Base-by-base conservation (phyloP, 2,113 vertebrate species). In the Clarias gariepinus region DNA sequence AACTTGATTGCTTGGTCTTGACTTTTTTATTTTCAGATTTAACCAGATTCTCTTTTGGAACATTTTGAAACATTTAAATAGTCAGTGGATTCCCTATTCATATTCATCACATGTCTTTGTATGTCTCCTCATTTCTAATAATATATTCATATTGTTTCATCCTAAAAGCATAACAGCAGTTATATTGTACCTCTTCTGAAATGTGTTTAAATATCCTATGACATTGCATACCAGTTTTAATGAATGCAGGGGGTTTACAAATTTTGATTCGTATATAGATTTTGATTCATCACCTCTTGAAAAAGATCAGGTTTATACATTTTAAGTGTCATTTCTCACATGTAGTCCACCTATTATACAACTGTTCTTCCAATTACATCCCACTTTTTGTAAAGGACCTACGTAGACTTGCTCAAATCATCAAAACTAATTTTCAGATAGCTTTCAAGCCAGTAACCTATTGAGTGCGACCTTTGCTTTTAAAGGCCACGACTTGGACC, bases 391-490 rank as follows among this genome's bases (percentile, higher is more conserved):
- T 63, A 15, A 81, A 36, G 16, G 30, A 19, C 55, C 52, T 47
- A 21, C 7, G 16, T 33, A 61, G n/a, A 63, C 33, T 19, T 28
- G 5, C 6, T 64, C 36, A 64, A 36, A 64, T 60, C 28, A 11
- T 64, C 61, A 15, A 69, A 58, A 84, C 77, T 77, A 84, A 81
- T 60, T 25, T 12, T 61, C 61, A 57, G 33, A 28, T 23, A 13
- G 6, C 28, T 47, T n/a, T 53, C 11, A 19, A 33, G 60, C 52
- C 21, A 30, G n/a, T 58, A 55, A 66, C 78, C 77, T 92, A 92
- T 92, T 92, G 83, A 89, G 69, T 8, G 63, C 82, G 30, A 90
- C 92, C 91, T 93, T 92, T 92, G 74, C 58, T 90, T 85, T 68
- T 30, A 92, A 92, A 92, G 91, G 92, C 87, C 89, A 91, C 5